Evolutionary conservation across 1,140 invertebrate genomes (phyloP).

Genomic region (Pseudomyrmex sp.): DNA sequence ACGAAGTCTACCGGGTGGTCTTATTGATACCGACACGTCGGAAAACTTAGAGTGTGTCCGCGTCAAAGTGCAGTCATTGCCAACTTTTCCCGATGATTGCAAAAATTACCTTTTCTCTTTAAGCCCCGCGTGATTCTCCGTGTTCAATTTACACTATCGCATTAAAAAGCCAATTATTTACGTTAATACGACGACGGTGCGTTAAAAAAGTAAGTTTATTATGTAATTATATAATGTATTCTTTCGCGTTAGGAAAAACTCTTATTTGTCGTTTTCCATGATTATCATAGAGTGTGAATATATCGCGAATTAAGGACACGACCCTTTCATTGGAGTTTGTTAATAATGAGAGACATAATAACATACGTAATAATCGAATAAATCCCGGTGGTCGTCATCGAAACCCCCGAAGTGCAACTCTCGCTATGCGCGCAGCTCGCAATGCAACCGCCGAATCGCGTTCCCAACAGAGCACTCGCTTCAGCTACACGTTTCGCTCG

Average conservation of each 20-base stretch:
- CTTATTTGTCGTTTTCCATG: not conserved
- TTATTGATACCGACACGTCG: conserved; percentile 57
- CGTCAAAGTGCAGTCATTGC: conserved; percentile 38
- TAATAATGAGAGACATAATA: conserved; percentile 45
- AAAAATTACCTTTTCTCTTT: conserved; percentile 13
- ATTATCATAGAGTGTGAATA: not conserved
- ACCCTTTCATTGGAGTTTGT: not conserved
- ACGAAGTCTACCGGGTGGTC: conserved; percentile 49
- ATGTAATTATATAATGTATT: too few relatives aligned
- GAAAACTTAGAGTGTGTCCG: conserved; percentile 48
- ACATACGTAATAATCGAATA: conserved; percentile 43
- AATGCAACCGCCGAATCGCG: conserved; percentile 29
- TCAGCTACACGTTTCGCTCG: conserved; percentile 4
- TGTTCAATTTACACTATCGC: conserved; percentile 5
- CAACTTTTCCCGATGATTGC: conserved; percentile 14
- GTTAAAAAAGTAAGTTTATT: too few relatives aligned
- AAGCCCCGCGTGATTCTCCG: conserved; percentile 16
- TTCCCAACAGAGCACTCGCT: conserved; percentile 46
- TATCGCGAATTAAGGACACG: not conserved
- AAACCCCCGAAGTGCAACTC: conserved; percentile 53
- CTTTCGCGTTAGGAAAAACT: not conserved
- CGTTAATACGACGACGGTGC: too few relatives aligned
- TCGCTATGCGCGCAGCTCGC: not conserved
- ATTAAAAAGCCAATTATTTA: not conserved
- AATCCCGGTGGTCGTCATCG: conserved; percentile 28